Percentiles rank a stretch among this genome's conserved stretches.
Conservation (phyloP, 2,888 invertebrate genomes). For the Eupithecia vulgata region DNA sequence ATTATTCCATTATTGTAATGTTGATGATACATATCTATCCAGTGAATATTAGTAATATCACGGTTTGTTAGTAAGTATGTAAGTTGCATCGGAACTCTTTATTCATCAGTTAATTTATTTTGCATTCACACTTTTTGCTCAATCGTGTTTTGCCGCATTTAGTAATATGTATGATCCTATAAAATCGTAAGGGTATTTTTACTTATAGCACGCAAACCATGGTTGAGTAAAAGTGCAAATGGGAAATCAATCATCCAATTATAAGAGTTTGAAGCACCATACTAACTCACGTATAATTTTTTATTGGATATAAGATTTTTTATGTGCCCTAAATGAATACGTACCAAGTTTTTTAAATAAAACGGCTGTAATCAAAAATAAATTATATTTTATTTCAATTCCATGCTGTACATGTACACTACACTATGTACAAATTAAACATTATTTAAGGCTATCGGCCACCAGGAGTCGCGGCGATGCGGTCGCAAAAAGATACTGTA, state of each 20-base stretch:
- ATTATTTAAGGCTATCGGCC: conserved; percentile 42
- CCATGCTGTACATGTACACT: conserved; percentile 53
- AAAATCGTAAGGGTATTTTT: neutral
- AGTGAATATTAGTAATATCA: neutral
- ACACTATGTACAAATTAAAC: conserved; percentile 66
- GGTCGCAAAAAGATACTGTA: neutral
- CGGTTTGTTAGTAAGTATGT: neutral
- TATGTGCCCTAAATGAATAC: conserved; percentile 6
- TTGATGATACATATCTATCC: conserved; percentile 13
- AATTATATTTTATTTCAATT: conserved; percentile 77
- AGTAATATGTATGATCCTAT: neutral
- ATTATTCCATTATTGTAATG: conserved; percentile 25
- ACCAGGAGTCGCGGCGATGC: neutral
- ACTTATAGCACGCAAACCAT: no score
- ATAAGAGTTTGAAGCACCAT: neutral
- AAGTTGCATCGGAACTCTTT: neutral
- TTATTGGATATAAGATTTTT: neutral
- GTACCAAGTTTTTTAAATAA: conserved; percentile 55
- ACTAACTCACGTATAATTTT: neutral
- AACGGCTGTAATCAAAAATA: conserved; percentile 72
- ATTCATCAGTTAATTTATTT: no score
- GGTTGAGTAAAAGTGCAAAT: neutral
- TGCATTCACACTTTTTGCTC: neutral
- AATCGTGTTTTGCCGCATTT: neutral
- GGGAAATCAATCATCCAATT: neutral